phyloP scores from a whole-genome alignment of 1,140 invertebrate species.

The Ostrea denselamellosa region DNA sequence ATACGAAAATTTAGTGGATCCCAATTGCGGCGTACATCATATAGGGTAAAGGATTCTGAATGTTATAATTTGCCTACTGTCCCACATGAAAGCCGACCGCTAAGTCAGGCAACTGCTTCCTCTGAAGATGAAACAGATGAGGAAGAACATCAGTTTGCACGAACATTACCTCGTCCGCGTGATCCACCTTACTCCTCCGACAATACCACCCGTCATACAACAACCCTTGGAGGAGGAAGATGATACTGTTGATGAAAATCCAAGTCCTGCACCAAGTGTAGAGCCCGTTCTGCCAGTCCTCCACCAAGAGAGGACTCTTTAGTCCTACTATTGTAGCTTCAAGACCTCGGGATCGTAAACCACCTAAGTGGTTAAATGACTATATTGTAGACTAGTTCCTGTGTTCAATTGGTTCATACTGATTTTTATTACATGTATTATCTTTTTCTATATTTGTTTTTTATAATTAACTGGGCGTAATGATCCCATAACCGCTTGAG shows the following conservation, averaged over 20 bases:
- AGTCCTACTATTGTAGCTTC: neutral
- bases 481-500: conserved; percentile 17
- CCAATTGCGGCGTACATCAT: conserved; percentile 2
- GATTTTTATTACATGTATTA: neutral
- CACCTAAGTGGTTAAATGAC: conserved; percentile 16
- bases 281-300: neutral
- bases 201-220: neutral
- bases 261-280: neutral
- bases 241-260: neutral
- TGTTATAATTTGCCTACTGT: conserved; percentile 18
- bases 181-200: neutral
- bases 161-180: neutral
- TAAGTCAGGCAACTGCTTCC: neutral
- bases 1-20: too few relatives aligned
- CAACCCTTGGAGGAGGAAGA: neutral
- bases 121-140: neutral
- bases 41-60: conserved; percentile 21
- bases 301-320: too few relatives aligned
- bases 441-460: neutral
- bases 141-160: neutral
- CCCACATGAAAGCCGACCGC: neutral
- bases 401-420: neutral
- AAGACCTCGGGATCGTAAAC: neutral
- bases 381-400: neutral
- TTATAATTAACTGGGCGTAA: neutral